phyloP scores from a whole-genome alignment of 2,888 invertebrate genomes.

The Acronicta psi region DNA sequence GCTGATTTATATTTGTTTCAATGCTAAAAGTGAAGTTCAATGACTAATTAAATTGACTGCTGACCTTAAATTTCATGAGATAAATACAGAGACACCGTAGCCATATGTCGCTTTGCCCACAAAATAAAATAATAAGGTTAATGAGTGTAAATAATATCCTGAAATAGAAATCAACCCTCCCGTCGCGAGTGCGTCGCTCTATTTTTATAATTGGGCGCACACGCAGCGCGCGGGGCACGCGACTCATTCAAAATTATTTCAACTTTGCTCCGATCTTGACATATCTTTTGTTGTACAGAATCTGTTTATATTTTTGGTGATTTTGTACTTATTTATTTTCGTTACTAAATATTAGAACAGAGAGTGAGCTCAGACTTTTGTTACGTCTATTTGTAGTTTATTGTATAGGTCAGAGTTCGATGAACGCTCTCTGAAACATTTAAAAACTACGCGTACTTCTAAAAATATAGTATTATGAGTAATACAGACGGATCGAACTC shows the following conservation, averaged over 20 bases:
- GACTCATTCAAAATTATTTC: constrained; percentile 69
- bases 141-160: constrained; percentile 66
- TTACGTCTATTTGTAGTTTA: constrained; percentile 8
- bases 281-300: constrained; percentile 43
- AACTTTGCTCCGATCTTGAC: constrained; percentile 56
- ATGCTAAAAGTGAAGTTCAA: too few species aligned
- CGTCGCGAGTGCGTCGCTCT: constrained; percentile 72
- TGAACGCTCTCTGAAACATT: constrained; percentile 72
- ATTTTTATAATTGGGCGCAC: constrained; percentile 73
- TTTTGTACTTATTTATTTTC: not conserved
- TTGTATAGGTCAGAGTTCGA: constrained; percentile 65
- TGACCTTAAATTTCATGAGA: too few species aligned
- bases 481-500: constrained; percentile 78
- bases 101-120: constrained; percentile 11
- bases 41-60: too few species aligned
- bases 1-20: too few species aligned
- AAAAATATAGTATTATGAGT: constrained; percentile 85
- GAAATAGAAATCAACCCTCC: constrained; percentile 82
- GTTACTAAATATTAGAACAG: not conserved
- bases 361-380: not conserved
- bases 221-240: constrained; percentile 69
- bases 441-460: constrained; percentile 80
- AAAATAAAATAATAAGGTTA: constrained; percentile 57
- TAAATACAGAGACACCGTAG: too few species aligned
- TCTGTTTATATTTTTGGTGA: not conserved